Evolutionary conservation across 1,140 invertebrate genomes (phyloP), one percentile per base, ranked within the genome.

Genomic region (Panagrolaimus sp.): DNA sequence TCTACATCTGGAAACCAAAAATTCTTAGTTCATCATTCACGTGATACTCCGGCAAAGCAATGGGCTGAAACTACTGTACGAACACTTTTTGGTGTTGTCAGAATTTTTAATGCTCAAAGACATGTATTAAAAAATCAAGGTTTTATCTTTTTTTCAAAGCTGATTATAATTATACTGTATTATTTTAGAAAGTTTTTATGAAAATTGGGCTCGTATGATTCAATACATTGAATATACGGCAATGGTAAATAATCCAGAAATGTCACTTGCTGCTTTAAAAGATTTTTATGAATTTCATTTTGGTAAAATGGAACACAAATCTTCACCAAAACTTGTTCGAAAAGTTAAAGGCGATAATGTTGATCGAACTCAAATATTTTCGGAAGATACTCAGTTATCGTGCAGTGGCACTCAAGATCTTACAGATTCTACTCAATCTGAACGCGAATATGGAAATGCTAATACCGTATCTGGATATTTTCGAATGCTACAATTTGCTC

Each of bases 41-140:
- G 96, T 73, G 97, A 99, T 84, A 99, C 96, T 0, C 93, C 94
- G 16, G 92, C 96, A 82, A 99, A 99, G 80, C 96, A 98, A 83
- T 99, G 96, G 96, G 93, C 94, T 8, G 96, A 99, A 85, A 98
- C 96, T 5, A 91, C 93, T 86, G 91, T 86, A 63, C 80, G 86
- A n/a, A 84, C 85, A 0, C 77, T 87, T 16, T 62, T 69, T 53
- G 80, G 80, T 7, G 73, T 79, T 27, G 75, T 80, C 4, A 83
- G 80, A 62, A 82, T 82, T 42, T 83, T 80, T 68, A 83, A 80
- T 63, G 71, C 80, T 1, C 81, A 82, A 66, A 47, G 79, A 38
- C 8, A 20, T 57, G 9, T 57, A 14, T 8, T 27, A 57, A 27
- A 20, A 27, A 20, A 14, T 20, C 11, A 57, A 57, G 51, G 20